Evolutionary conservation across 2,888 invertebrate species (phyloP), one percentile per base, ranked within the genome.

Genomic region (Luperina nickerlii): DNA sequence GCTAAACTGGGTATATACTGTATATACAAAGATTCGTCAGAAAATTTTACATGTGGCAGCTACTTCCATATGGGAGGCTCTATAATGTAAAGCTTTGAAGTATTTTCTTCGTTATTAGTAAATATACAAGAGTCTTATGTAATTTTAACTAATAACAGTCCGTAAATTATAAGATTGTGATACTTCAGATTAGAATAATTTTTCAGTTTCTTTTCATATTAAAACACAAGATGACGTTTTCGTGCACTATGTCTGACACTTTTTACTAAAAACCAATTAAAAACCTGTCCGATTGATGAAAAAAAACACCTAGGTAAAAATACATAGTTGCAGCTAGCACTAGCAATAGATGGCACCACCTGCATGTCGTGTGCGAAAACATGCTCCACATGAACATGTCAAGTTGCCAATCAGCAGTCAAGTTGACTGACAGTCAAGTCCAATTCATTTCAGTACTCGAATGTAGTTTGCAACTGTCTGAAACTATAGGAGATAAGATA

Each of bases 361-460:
- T 81, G 74, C 69, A 73, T 69, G 63, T 69, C 51, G 54, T 63
- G 27, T 63, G 48, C 54, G 27, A 48, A 71, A 70, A 71, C 79
- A 57, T 77, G 73, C 54, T 63, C 20, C 73, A 71, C 51, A 75
- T 74, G 84, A 81, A 87, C 38, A 79, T 62, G 78, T 84, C 87
- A 66, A 62, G n/a, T 60, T 77, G 84, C 74, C 84, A 81, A 87
- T 88, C 87, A 88, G 74, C 60, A 65, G 73, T 78, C 84, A 86
- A 74, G 68, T 20, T 48, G 77, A 68, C 73, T 87, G 87, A 82
- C 85, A 84, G 20, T 76, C 78, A 75, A 79, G 78, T 81, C 75
- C 75, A 74, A 79, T 82, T 74, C 67, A 70, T 82, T 75, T 60
- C 62, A 45, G 54, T 42, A 62, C 38, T 65, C 4, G 32, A 54